Evolutionary conservation across 2,797 vertebrate genomes (phyloP).

Genomic region (Pangasius djambal): DNA sequence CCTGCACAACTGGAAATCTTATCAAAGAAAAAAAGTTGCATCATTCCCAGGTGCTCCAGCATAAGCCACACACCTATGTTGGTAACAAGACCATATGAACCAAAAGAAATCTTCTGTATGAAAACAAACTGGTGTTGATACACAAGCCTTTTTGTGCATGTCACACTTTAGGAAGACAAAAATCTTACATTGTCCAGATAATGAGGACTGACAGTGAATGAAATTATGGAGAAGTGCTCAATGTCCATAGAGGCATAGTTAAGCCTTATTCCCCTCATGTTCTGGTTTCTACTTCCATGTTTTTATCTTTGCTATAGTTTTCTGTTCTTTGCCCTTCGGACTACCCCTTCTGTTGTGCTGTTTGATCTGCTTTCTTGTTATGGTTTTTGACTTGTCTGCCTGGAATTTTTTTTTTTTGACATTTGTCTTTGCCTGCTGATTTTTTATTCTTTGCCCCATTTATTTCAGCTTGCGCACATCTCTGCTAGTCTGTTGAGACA

Average conservation of each 20-base stretch:
- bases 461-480: not conserved
- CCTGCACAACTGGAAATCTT: not conserved
- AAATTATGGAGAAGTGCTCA: not conserved
- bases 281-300: not conserved
- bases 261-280: not conserved
- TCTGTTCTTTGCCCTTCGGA: not conserved
- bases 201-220: not conserved
- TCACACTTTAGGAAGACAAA: not conserved
- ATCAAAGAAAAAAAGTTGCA: not conserved
- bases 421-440: not conserved
- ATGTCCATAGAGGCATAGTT: not conserved
- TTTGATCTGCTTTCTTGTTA: not conserved
- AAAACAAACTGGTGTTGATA: not conserved
- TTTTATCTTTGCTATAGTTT: not conserved
- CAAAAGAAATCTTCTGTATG: not conserved
- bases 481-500: not conserved
- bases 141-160: not conserved
- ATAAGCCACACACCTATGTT: not conserved
- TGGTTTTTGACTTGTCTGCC: not conserved
- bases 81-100: not conserved
- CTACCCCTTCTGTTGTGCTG: not conserved
- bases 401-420: not conserved
- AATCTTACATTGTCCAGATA: not conserved
- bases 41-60: not conserved
- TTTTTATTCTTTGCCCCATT: not conserved